Conservation (phyloP, 1,140 invertebrate species). For the Vanessa atalanta region DNA sequence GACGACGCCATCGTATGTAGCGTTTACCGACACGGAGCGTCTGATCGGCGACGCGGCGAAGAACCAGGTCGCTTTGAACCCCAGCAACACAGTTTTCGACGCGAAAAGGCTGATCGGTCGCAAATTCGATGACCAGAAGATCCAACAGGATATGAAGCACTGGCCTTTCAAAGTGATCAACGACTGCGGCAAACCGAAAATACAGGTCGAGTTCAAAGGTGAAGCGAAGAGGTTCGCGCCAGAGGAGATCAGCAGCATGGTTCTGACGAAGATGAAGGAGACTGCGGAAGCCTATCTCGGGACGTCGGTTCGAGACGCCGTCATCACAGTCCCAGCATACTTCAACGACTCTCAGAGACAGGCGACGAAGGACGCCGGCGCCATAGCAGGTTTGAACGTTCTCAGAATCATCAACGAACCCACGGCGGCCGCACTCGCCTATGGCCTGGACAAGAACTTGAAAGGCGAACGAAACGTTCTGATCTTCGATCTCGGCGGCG, state of each 20-base stretch:
- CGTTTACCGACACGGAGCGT: conserved; percentile 83
- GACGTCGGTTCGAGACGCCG: conserved; percentile 83
- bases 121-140: conserved; percentile 84
- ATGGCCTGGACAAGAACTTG: conserved; percentile 88
- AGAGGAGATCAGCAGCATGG: conserved; percentile 90
- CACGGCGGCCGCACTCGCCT: conserved; percentile 87
- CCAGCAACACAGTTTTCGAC: conserved; percentile 80
- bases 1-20: conserved; percentile 95
- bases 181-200: conserved; percentile 85
- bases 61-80: conserved; percentile 84
- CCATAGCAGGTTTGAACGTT: conserved; percentile 82
- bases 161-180: conserved; percentile 88
- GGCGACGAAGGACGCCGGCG: too few relatives aligned
- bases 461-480: conserved; percentile 74
- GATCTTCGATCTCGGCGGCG: conserved; percentile 78
- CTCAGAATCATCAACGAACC: conserved; percentile 84
- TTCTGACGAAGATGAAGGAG: conserved; percentile 86
- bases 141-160: conserved; percentile 88
- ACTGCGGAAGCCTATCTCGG: conserved; percentile 83
- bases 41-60: conserved; percentile 80
- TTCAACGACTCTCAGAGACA: conserved; percentile 91
- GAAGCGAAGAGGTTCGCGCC: conserved; percentile 87
- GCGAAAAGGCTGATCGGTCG: conserved; percentile 85
- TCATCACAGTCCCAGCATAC: conserved; percentile 93
- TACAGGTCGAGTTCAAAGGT: conserved; percentile 87